phyloP scores from a whole-genome alignment of 2,888 invertebrate species.

The Druceiella hillmani region DNA sequence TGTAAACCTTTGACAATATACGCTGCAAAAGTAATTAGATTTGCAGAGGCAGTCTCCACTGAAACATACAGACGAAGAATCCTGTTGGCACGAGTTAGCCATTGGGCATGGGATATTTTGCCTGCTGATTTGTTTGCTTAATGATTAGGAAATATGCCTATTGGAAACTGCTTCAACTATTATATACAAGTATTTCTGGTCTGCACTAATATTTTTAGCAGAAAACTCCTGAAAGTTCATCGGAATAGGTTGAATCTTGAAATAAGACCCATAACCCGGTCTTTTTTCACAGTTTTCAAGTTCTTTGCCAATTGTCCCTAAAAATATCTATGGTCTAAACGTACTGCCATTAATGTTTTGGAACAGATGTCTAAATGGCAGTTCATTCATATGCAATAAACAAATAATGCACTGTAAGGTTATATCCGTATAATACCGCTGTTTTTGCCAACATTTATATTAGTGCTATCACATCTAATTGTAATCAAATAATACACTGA shows the following conservation, averaged over 20 bases:
- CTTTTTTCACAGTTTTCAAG: conserved; percentile 17
- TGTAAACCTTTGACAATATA: conserved; percentile 25
- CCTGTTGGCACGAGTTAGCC: conserved; percentile 22
- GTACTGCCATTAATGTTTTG: conserved; percentile 21
- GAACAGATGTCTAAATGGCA: conserved; percentile 22
- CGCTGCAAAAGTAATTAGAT: conserved; percentile 16
- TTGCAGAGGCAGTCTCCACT: conserved; percentile 14
- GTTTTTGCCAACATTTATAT: conserved; percentile 22
- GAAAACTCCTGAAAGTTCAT: conserved; percentile 6
- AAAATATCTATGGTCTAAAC: conserved; percentile 20
- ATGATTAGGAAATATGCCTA: no score
- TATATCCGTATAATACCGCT: conserved; percentile 22
- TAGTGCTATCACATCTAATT: conserved; percentile 24
- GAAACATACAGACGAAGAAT: conserved; percentile 21
- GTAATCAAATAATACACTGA: conserved; percentile 14
- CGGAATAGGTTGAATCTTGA: conserved; percentile 12
- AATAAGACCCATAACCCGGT: no score
- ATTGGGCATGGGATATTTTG: conserved; percentile 21
- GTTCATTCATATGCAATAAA: conserved; percentile 21
- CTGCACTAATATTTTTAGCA: conserved; percentile 18
- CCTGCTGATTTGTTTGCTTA: conserved; percentile 18
- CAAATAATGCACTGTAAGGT: conserved; percentile 24
- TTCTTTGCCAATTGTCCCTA: conserved; percentile 21
- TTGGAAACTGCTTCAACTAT: conserved; percentile 16
- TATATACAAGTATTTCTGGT: conserved; percentile 18